phyloP scores from a whole-genome alignment of 2,113 vertebrate genomes.

The Hymenochirus boettgeri region DNA sequence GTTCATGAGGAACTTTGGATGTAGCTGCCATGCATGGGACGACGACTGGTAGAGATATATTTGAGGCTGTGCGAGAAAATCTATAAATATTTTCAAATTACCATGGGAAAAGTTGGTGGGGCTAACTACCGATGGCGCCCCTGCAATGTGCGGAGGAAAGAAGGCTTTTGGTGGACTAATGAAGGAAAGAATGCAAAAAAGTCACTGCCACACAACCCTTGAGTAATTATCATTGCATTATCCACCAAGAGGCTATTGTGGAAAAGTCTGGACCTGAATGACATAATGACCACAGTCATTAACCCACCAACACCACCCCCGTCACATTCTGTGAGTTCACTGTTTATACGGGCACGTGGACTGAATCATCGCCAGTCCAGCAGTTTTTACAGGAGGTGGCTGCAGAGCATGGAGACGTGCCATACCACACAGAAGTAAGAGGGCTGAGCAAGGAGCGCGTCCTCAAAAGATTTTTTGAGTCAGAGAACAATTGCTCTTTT shows the following conservation, averaged over 20 bases:
- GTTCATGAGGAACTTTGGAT: too few relatives aligned
- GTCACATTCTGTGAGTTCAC: too few relatives aligned
- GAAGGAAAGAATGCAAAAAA: not conserved
- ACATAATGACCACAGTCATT: not conserved
- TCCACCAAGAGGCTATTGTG: conserved; percentile 2
- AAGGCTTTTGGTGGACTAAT: not conserved
- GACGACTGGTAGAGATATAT: too few relatives aligned
- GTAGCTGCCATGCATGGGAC: too few relatives aligned
- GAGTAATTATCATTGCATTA: too few relatives aligned
- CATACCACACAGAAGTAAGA: conserved; percentile 11
- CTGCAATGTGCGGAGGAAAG: too few relatives aligned
- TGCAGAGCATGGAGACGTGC: not conserved
- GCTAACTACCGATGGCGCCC: too few relatives aligned
- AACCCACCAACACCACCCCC: not conserved
- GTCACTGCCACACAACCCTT: not conserved
- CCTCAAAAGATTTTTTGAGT: conserved; percentile 41
- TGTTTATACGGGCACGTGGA: not conserved
- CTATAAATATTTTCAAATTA: too few relatives aligned
- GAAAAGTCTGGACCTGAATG: not conserved
- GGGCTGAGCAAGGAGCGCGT: conserved; percentile 18
- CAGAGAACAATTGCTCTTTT: conserved; percentile 33
- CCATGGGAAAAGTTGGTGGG: too few relatives aligned
- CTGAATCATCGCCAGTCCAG: not conserved
- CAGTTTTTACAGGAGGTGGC: not conserved
- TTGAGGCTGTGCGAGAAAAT: too few relatives aligned